Evolutionary conservation across 2,888 invertebrate genomes (phyloP).

Genomic region (Dorcus parallelipipedus): DNA sequence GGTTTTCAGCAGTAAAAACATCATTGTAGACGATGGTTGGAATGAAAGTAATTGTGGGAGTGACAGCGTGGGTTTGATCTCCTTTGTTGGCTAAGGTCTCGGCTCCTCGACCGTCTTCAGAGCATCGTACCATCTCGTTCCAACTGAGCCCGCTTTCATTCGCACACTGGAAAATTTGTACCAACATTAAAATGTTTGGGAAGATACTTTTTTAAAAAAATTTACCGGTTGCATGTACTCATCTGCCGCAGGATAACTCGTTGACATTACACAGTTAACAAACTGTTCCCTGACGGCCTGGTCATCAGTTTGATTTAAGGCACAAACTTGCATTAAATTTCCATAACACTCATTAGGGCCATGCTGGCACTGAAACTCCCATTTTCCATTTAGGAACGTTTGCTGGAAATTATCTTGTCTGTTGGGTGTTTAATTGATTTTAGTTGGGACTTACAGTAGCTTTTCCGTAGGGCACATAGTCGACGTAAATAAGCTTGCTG

Average conservation of each 20-base stretch:
- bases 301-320: slow-evolving; percentile 37
- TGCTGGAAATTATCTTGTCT: background rate
- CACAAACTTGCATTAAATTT: slow-evolving; percentile 55
- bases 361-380: slow-evolving; percentile 52
- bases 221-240: background rate
- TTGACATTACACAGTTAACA: slow-evolving; percentile 13
- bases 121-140: slow-evolving; percentile 34
- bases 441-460: slow-evolving; percentile 45
- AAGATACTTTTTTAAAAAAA: background rate
- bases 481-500: slow-evolving; percentile 21
- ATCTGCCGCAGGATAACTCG: slow-evolving; percentile 5
- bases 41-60: slow-evolving; percentile 44
- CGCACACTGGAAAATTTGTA: slow-evolving; percentile 8
- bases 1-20: slow-evolving; percentile 26
- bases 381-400: slow-evolving; percentile 28
- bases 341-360: slow-evolving; percentile 53
- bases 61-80: slow-evolving; percentile 41
- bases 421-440: background rate
- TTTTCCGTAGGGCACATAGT: slow-evolving; percentile 54
- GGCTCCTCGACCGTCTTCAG: slow-evolving; percentile 21
- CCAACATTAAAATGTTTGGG: background rate
- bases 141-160: slow-evolving; percentile 10
- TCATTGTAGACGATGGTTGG: slow-evolving; percentile 49
- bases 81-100: slow-evolving; percentile 44
- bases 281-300: slow-evolving; percentile 9